Evolutionary conservation across 1,140 invertebrate species (phyloP), one percentile per base, ranked within the genome.

Genomic region (Mactra quadrangularis): DNA sequence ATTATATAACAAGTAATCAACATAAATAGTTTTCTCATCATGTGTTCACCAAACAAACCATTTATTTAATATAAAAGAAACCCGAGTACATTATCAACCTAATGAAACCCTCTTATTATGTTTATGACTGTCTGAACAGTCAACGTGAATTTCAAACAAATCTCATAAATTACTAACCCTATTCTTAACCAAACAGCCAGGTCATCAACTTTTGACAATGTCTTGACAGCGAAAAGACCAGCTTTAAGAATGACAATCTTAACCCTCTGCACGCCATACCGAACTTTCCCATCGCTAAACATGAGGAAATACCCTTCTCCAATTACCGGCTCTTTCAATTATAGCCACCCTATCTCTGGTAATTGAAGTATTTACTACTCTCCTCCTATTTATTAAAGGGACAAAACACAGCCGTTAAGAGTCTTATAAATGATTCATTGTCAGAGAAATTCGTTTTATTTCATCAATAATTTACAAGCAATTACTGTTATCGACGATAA

Each of bases 401-500:
- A 62, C 74, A 62, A 59, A 62, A 76, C 57, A 60, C 29, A 45
- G 45, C 59, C 74, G 55, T 52, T 60, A 50, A 76, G 22, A 31
- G 59, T 64, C 55, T 55, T 33, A 76, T 76, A 62, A 76, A 76
- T 62, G 74, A 76, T 76, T 76, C 59, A 76, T 76, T 55, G 27
- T 35, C 29, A 76, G 47, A 55, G 41, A 76, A 76, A 41, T 60
- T 55, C 38, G 29, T 41, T 76, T 60, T 62, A 60, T 76, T 76
- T 50, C 74, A 76, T 76, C 59, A 76, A 76, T 76, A 76, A 76
- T 76, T 76, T 76, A 76, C 74, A 76, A 76, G 55, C 74, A 76
- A 76, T 76, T 76, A 76, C 74, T 60, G 55, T 76, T 60, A 76
- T 76, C 74, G 74, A 45, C 74, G n/a, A 35, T 76, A 62, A 76